These are phyloP conservation scores for Drosophila imparisetae DNA, from an alignment of 2,888 invertebrate genomes.

Conservation along the genomic window DNA sequence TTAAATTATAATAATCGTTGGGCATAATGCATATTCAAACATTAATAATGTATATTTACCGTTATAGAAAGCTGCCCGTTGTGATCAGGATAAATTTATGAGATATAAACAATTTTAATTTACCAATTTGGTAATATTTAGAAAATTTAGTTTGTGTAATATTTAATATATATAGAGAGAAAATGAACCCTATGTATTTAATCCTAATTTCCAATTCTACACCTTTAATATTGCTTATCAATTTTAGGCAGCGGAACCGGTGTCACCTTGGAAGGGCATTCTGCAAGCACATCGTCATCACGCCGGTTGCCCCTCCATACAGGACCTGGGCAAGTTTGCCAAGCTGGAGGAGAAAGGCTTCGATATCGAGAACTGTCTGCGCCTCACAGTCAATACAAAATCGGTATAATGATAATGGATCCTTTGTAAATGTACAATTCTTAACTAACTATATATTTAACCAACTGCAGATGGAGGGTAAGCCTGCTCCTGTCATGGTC, in stretches of 20 bases:
- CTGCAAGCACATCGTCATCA: slow-evolving; percentile 73
- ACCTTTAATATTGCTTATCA: not conserved
- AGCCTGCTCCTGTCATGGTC: slow-evolving; percentile 84
- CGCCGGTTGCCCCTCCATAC: slow-evolving; percentile 81
- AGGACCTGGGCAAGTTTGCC: slow-evolving; percentile 65
- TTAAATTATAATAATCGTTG: not conserved
- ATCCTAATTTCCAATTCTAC: not conserved
- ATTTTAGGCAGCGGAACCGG: slow-evolving; percentile 72
- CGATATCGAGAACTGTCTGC: slow-evolving; percentile 82
- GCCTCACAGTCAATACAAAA: slow-evolving; percentile 79
- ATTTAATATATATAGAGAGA: not conserved
- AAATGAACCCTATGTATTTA: not conserved
- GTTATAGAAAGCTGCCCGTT: not conserved
- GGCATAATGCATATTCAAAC: not conserved
- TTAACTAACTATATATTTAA: not conserved
- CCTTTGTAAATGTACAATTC: too few relatives aligned
- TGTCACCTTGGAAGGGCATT: slow-evolving; percentile 75
- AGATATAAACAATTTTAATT: not conserved
- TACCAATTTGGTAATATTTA: not conserved
- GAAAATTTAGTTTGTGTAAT: not conserved
- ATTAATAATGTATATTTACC: not conserved
- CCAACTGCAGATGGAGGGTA: slow-evolving; percentile 64
- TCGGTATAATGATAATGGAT: slow-evolving; percentile 66
- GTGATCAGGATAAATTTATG: not conserved
- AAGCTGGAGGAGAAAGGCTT: slow-evolving; percentile 61